Evolutionary conservation across 1,140 invertebrate species (phyloP).

Genomic region (Araneus ventricosus): DNA sequence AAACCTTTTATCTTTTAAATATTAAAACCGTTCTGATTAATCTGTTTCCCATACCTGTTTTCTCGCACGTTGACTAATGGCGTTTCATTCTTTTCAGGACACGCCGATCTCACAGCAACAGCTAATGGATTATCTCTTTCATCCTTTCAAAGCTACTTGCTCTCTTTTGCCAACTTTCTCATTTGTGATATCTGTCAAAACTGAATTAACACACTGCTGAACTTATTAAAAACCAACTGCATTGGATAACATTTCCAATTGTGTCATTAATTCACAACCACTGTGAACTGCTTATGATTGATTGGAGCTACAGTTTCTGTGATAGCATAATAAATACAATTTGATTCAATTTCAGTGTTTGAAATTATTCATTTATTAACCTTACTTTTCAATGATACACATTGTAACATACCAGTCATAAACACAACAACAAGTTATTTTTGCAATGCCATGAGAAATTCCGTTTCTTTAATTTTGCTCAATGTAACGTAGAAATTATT

Average conservation of each 20-base stretch:
- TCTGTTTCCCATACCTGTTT: too few species aligned
- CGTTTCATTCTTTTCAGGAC: slow-evolving; percentile 6
- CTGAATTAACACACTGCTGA: not conserved
- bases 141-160: slow-evolving; percentile 41
- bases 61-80: too few species aligned
- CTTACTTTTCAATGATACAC: not conserved
- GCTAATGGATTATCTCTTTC: slow-evolving; percentile 61
- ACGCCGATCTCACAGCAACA: slow-evolving; percentile 70
- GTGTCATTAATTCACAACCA: not conserved
- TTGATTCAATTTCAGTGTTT: not conserved
- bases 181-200: not conserved
- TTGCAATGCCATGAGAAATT: too few species aligned
- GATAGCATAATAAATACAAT: slow-evolving; percentile 50
- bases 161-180: not conserved
- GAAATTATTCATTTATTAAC: not conserved
- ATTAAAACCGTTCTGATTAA: too few species aligned
- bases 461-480: too few species aligned
- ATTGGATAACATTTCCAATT: not conserved
- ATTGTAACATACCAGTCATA: too few species aligned
- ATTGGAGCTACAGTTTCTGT: slow-evolving; percentile 52
- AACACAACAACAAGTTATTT: too few species aligned
- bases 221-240: not conserved
- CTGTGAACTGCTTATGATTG: not conserved
- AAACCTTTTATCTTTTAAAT: too few species aligned
- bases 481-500: too few species aligned